These are phyloP conservation scores for Ramphastos sulfuratus DNA, from an alignment of 2,113 vertebrate genomes.

Conservation along the genomic window DNA sequence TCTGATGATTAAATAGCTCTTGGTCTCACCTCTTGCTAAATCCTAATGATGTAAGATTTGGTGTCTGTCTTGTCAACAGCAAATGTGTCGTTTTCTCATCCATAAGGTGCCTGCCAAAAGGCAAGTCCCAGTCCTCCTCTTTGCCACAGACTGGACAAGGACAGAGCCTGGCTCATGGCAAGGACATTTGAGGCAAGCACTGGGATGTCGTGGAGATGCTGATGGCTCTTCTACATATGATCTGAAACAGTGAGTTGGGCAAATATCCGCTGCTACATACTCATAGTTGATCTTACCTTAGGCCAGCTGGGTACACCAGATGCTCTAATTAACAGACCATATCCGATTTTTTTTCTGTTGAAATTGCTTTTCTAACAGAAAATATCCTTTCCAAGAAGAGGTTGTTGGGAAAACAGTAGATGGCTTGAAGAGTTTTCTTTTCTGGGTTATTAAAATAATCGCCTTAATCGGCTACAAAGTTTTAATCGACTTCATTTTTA, in stretches of 20 bases:
- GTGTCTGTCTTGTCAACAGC: neutral
- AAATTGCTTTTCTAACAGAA: slow-evolving; percentile 29
- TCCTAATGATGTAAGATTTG: rapidly evolving
- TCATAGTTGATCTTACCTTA: slow-evolving; percentile 28
- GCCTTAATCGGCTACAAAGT: neutral
- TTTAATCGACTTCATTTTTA: neutral
- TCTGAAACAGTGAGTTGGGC: neutral
- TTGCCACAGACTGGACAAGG: neutral
- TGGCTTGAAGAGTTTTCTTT: neutral
- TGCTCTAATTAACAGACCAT: slow-evolving; percentile 49
- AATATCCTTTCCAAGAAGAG: neutral
- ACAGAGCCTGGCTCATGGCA: neutral
- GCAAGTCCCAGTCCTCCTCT: neutral
- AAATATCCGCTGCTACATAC: slow-evolving; percentile 11
- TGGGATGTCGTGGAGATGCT: neutral
- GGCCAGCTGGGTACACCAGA: slow-evolving; percentile 50
- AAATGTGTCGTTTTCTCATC: neutral
- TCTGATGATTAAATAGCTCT: neutral
- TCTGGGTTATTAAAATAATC: neutral
- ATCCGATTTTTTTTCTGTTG: neutral
- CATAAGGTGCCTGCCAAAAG: rapidly evolving
- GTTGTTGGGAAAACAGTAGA: neutral
- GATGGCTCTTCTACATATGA: neutral
- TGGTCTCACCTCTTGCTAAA: neutral
- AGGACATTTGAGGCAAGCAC: neutral